These are phyloP conservation scores for Brachylomia viminalis DNA, from an alignment of 2,888 invertebrate genomes.

Conservation along the genomic window DNA sequence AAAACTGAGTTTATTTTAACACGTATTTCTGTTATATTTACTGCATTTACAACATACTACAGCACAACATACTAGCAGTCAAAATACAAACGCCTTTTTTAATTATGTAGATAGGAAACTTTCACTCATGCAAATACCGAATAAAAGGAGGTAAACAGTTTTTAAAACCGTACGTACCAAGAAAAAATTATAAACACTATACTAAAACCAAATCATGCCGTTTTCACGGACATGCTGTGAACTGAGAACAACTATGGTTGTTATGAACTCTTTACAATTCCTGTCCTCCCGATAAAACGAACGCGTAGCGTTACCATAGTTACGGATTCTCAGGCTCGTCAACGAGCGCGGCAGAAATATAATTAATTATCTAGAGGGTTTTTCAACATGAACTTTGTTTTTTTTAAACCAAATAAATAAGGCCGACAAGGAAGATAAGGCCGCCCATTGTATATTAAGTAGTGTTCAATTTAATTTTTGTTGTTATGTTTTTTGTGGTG, in stretches of 20 bases:
- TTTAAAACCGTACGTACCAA: neutral
- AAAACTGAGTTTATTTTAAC: neutral
- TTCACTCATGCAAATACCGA: neutral
- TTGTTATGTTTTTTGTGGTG: too few species aligned
- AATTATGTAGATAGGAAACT: neutral
- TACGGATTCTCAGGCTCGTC: neutral
- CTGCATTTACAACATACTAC: neutral
- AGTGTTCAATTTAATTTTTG: too few species aligned
- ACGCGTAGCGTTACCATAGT: conserved; percentile 16
- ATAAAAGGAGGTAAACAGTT: neutral
- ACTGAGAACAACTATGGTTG: neutral
- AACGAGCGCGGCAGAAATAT: neutral
- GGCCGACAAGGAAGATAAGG: too few species aligned
- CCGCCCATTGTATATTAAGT: too few species aligned
- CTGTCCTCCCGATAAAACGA: conserved; percentile 7
- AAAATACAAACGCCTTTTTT: neutral
- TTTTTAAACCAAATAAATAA: too few species aligned
- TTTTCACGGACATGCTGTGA: neutral
- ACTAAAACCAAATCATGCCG: neutral
- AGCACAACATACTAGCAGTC: neutral
- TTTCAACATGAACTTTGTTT: too few species aligned
- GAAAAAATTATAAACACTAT: neutral
- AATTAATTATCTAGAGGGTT: too few species aligned
- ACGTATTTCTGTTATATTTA: neutral
- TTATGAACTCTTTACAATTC: conserved; percentile 12